Evolutionary conservation across 2,888 invertebrate genomes (phyloP), one percentile per base, ranked within the genome.

Genomic region (Cacoxenus indagator): DNA sequence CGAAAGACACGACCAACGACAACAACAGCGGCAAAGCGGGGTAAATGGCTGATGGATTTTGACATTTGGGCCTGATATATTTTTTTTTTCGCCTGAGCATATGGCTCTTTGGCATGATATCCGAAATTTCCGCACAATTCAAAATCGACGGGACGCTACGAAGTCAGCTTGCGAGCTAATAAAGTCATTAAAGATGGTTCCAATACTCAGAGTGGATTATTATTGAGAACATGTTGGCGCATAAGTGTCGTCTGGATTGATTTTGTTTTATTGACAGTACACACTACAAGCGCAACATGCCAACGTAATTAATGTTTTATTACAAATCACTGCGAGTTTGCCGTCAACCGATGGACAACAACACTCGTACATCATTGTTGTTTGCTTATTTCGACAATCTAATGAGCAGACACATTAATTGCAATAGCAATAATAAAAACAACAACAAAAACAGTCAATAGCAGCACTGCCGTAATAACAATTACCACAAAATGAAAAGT

Each of bases 321-420:
- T 67, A 67, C 37, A 5, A 31, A 62, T 19, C 62, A 26, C 45
- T 45, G 22, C 46, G 14, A 46, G 24, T 62, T 62, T 45, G 59
- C 31, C 31, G 29, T 19, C 11, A 6, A 59, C 31, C 2, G 31
- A 59, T 4, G 8, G 31, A 57, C 27, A 31, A 54, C 27, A 31
- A 57, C 27, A 29, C 27, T 9, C 11, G 26, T 26, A 55, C 55
- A 27, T 27, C 14, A 5, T 37, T 54, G 22, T 54, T 54, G 54
- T 54, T 54, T 54, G 54, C 54, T 54, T 19, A 26, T 26, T 11
- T 11, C 37, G 37, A 37, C 14, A 37, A 37, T 14, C 37, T 37
- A 37, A 37, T 14, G 37, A 37, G 37, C 37, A 37, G 14, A 8
- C 37, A 46, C 43, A 74, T 72, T 76, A 80, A 81, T 81, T 78